phyloP scores from a whole-genome alignment of 2,888 invertebrate species.

The Eupithecia inturbata region DNA sequence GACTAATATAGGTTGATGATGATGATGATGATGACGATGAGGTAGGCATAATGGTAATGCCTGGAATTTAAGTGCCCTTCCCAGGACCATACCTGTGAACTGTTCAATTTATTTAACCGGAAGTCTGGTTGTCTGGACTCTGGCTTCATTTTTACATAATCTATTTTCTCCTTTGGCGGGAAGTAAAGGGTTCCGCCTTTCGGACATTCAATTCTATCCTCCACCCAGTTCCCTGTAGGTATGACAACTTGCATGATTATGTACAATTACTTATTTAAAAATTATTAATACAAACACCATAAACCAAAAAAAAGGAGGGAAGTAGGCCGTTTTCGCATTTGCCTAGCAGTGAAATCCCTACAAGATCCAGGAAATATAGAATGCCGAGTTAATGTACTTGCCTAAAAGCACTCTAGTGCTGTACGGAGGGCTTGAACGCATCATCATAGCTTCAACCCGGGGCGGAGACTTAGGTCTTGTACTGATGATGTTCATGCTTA shows the following conservation, averaged over 20 bases:
- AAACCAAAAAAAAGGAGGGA: neutral
- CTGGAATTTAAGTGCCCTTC: neutral
- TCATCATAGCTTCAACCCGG: conserved; percentile 66
- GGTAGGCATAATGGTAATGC: neutral
- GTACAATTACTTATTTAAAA: neutral
- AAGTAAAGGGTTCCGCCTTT: conserved; percentile 67
- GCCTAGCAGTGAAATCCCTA: neutral
- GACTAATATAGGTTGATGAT: too few species aligned
- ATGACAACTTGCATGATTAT: too few species aligned
- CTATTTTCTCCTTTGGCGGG: conserved; percentile 66
- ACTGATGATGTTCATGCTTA: neutral
- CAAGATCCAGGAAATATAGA: neutral
- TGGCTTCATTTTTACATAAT: conserved; percentile 64
- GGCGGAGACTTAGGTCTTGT: conserved; percentile 59
- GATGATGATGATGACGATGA: too few species aligned
- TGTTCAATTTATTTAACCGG: conserved; percentile 67
- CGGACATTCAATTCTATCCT: conserved; percentile 73
- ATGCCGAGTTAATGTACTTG: conserved; percentile 43
- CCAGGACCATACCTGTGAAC: conserved; percentile 58
- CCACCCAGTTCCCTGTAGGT: conserved; percentile 80
- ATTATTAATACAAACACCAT: neutral
- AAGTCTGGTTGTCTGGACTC: conserved; percentile 69
- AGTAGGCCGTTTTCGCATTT: neutral
- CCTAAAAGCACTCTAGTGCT: conserved; percentile 69
- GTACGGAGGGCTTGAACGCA: conserved; percentile 59